Base-by-base conservation (phyloP, 2,797 vertebrate species). In the Chloroceryle inda region DNA sequence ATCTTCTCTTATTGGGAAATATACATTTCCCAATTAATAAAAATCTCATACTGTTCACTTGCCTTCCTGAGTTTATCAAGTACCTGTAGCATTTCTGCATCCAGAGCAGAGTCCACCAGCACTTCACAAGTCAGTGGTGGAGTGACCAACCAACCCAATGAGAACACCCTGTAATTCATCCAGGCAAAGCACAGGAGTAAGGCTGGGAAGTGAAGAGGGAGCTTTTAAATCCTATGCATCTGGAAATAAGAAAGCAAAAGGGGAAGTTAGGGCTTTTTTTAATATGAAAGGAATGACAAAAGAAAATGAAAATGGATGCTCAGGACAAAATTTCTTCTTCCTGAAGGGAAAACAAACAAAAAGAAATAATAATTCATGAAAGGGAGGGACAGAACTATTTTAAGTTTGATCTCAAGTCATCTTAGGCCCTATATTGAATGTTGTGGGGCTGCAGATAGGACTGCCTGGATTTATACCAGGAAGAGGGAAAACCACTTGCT, bases 11-110 rank as follows among this genome's bases (percentile, higher is more conserved):
- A 13, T 40, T 40, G 40, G 20, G 62, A 88, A 31, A 80, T 77
- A 82, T 47, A 37, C 42, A 89, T 81, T 84, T 91, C 59, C 50
- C 68, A 94, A 79, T 95, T 96, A 96, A 95, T 75, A 87, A 94
- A 72, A 49, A 79, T 77, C 85, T 93, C 69, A 20, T 74, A 22
- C 35, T n/a, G 16, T 56, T 94, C 71, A 71, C 49, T 61, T 89
- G 68, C 79, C 40, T 84, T 75, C 66, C 81, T 83, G 20, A 29
- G 45, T 26, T 31, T 67, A 49, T 95, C 76, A 82, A 52, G 73
- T 85, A 47, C n/a, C 85, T 91, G 59, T 58, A 82, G 66, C 68
- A 45, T 81, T 88, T 91, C 90, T 72, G 59, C 67, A 86, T 23
- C 14, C 33, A 68, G 31, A 44, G n/a, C 40, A 68, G 77, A 78